Base-by-base conservation (phyloP, 37 sponge, comb jelly and placozoan genomes). In the Chondrilla cf. caribensis region DNA sequence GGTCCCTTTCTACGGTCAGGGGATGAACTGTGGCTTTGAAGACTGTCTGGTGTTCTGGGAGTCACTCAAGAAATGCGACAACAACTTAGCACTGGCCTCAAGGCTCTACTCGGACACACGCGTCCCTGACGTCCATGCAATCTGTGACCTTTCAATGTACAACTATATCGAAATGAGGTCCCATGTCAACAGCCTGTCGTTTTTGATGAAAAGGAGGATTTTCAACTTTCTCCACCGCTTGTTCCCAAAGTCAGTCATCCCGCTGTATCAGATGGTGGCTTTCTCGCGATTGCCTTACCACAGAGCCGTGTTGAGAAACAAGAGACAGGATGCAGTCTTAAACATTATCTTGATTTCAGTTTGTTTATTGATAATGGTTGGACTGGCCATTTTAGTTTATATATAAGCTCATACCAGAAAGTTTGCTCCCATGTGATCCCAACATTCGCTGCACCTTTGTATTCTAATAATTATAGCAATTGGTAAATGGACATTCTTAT, bases 1-100 rank as follows among this genome's bases (percentile, higher is more conserved):
- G 60, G 97, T 96, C n/a, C 97, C 97, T 1, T 96, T 96, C 68
- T 96, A 94, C 39, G 97, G 97, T 15, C 95, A 96, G 81, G 97
- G 97, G 14, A 87, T 94, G 90, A 94, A 93, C 59, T 88, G 89
- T n/a, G 97, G 97, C 1, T 90, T 96, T 58, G 97, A 96, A 64
- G 97, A 96, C 68, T 91, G 95, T 59, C 82, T 92, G 1, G 80
- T 96, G 15, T 85, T 94, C 21, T 42, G 66, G 22, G 88, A 85
- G 40, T 44, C 79, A 21, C 35, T 96, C 43, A 37, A 38, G 24
- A 14, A 81, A 43, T 18, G 54, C 21, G 77, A 39, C 0, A 38
- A 58, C 18, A 79, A 88, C 51, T 51, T 94, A 2, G 26, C 19
- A 0, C 38, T 31, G 14, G 92, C 97, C 1, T 83, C 94, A 3